phyloP scores from a whole-genome alignment of 2,797 vertebrate genomes.

The Pteropus rufus region DNA sequence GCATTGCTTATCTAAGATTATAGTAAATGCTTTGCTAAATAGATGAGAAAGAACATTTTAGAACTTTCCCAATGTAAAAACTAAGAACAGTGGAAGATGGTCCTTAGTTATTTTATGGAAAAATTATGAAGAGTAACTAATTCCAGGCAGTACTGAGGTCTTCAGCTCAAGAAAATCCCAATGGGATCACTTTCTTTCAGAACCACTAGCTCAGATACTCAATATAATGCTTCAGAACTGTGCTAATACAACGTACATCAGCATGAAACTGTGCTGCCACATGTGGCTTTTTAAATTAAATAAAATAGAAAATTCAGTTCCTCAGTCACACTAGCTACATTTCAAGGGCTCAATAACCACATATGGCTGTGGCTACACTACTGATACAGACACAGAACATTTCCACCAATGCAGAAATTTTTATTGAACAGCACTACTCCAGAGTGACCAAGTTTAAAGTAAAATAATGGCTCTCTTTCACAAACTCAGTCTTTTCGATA shows the following conservation, averaged over 20 bases:
- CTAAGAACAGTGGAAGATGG: not conserved
- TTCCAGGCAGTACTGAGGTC: not conserved
- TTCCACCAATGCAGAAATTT: not conserved
- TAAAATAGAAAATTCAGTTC: not conserved
- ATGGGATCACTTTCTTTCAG: not conserved
- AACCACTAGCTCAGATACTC: not conserved
- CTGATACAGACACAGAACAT: not conserved
- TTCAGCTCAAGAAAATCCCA: not conserved
- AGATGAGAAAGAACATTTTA: slow-evolving; percentile 40
- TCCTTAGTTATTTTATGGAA: not conserved
- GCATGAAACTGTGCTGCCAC: not conserved
- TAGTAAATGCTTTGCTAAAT: not conserved
- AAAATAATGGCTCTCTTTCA: not conserved
- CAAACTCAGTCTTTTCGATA: not conserved
- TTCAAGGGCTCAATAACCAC: not conserved
- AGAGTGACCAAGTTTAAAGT: not conserved
- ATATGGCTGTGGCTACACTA: not conserved
- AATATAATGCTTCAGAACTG: not conserved
- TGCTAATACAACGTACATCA: not conserved
- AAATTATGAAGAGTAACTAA: not conserved
- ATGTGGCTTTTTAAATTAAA: not conserved
- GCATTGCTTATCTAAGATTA: not conserved
- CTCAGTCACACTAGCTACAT: not conserved
- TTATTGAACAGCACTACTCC: not conserved
- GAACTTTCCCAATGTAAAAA: not conserved